phyloP scores from a whole-genome alignment of 2,888 invertebrate species.

The Malacosoma neustria region DNA sequence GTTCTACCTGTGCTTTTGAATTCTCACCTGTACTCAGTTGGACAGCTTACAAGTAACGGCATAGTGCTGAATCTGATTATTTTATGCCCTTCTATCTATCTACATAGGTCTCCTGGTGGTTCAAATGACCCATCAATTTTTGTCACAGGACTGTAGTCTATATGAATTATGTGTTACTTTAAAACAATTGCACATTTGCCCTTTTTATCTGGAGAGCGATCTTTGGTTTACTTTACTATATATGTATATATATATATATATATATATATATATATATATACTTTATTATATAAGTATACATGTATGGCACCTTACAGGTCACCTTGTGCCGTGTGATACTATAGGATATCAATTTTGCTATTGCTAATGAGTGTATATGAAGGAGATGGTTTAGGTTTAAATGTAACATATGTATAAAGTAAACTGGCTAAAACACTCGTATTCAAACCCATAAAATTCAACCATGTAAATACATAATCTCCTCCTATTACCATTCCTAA shows the following conservation, averaged over 20 bases:
- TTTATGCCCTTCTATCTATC: no score
- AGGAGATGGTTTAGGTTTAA: constrained; percentile 75
- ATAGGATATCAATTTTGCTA: constrained; percentile 55
- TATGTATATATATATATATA: no score
- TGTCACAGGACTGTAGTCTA: no score
- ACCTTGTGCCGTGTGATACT: constrained; percentile 18
- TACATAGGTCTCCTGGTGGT: no score
- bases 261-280: no score
- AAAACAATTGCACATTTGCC: not conserved
- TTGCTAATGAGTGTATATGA: constrained; percentile 40
- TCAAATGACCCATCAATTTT: no score
- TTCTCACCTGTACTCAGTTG: no score
- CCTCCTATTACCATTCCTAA: constrained; percentile 98
- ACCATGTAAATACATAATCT: constrained; percentile 95
- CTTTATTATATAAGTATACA: no score
- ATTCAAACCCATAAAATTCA: constrained; percentile 97
- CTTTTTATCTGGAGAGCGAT: not conserved
- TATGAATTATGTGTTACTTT: no score
- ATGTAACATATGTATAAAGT: constrained; percentile 90
- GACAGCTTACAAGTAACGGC: no score
- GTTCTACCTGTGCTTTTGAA: no score
- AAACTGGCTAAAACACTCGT: constrained; percentile 92
- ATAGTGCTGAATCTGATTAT: no score
- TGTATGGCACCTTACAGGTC: not conserved
- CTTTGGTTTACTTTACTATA: not conserved